Evolutionary conservation across 1,140 invertebrate genomes (phyloP).

Genomic region (Zaprionus nigranus): DNA sequence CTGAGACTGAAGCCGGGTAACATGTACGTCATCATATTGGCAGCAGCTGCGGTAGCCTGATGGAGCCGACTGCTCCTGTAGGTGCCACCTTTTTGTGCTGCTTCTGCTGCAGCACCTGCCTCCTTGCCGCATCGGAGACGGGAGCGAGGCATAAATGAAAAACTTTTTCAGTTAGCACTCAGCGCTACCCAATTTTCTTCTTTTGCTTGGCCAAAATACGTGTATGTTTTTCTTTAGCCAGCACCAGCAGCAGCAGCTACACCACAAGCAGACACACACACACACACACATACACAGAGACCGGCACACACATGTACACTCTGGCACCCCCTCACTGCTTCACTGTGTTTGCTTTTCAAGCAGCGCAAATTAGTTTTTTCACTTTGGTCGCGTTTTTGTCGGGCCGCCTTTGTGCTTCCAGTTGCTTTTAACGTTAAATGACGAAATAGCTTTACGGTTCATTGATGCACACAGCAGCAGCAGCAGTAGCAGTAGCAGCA

Average conservation of each 20-base stretch:
- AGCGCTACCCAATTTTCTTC: constrained; percentile 75
- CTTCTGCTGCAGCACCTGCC: not conserved
- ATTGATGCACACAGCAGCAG: constrained; percentile 69
- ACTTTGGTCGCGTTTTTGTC: constrained; percentile 77
- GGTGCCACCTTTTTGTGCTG: constrained; percentile 51
- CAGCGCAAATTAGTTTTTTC: constrained; percentile 84
- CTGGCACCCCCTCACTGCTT: not conserved
- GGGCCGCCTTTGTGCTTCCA: constrained; percentile 49
- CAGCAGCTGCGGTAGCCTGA: constrained; percentile 13
- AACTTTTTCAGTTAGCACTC: constrained; percentile 81
- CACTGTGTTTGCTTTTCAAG: constrained; percentile 80
- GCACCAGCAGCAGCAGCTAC: constrained; percentile 38
- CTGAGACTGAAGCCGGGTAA: constrained; percentile 17
- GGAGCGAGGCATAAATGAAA: constrained; percentile 69
- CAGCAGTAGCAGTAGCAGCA: constrained; percentile 3
- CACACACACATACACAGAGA: constrained; percentile 14
- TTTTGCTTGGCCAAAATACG: constrained; percentile 75
- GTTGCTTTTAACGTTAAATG: constrained; percentile 82
- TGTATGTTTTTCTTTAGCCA: constrained; percentile 81
- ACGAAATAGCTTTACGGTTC: constrained; percentile 82
- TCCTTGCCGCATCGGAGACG: constrained; percentile 8
- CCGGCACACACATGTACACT: not conserved
- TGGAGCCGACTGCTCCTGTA: constrained; percentile 26
- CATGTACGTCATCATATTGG: constrained; percentile 45
- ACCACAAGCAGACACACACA: not conserved